These are phyloP conservation scores for Gryllus longicercus DNA, from an alignment of 2,888 invertebrate genomes.

Conservation along the genomic window DNA sequence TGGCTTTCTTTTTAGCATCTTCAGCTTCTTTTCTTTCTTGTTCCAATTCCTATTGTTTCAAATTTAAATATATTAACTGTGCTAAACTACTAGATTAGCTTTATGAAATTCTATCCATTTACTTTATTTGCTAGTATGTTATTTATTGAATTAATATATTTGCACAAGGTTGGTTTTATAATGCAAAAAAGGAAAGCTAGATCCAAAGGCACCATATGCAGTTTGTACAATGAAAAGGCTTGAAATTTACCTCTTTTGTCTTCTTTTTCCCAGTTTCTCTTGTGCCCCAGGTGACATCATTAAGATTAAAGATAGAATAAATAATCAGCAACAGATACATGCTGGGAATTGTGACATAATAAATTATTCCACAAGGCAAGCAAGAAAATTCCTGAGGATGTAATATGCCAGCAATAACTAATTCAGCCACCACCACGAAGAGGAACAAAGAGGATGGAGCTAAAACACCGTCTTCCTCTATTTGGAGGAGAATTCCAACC, in stretches of 20 bases:
- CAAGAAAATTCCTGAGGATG: conserved; percentile 79
- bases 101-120: no score
- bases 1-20: conserved; percentile 45
- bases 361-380: conserved; percentile 71
- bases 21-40: conserved; percentile 44
- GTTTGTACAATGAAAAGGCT: not conserved
- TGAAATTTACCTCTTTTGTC: conserved; percentile 39
- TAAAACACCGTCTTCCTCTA: conserved; percentile 71
- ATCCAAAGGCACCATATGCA: no score
- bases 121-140: no score
- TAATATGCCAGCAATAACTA: conserved; percentile 55
- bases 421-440: conserved; percentile 64
- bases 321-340: conserved; percentile 92
- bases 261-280: conserved; percentile 61
- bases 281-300: conserved; percentile 93
- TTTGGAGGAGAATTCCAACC: conserved; percentile 74
- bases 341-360: conserved; percentile 88
- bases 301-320: conserved; percentile 88
- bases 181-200: not conserved
- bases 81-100: no score
- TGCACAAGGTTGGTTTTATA: not conserved
- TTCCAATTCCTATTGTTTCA: conserved; percentile 41
- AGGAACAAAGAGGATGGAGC: conserved; percentile 85
- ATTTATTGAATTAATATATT: not conserved
- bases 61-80: not conserved